Evolutionary conservation across 1,140 invertebrate genomes (phyloP).

Genomic region (Calliphora vicina): DNA sequence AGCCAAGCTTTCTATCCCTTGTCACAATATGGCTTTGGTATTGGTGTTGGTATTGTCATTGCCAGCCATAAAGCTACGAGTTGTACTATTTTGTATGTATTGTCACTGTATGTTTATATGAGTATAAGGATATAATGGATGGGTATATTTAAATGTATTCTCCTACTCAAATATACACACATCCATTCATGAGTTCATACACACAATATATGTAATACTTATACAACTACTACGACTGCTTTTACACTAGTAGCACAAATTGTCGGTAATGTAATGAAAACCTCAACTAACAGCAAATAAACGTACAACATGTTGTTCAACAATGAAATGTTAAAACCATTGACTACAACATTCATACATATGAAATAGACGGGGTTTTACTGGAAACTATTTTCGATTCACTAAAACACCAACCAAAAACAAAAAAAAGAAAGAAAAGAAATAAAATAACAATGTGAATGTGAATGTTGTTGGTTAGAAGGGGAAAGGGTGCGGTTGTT

Average conservation of each 20-base stretch:
- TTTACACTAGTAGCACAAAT: background rate
- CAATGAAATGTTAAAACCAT: constrained; percentile 1
- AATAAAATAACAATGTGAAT: background rate
- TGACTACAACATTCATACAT: background rate
- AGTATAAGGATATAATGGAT: background rate
- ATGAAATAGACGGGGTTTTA: background rate
- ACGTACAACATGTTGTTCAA: background rate
- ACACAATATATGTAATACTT: too few species aligned
- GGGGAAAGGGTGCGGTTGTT: background rate
- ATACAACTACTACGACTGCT: background rate
- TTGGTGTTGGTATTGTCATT: background rate
- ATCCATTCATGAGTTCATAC: background rate
- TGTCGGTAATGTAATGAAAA: constrained; percentile 3
- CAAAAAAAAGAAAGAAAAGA: background rate
- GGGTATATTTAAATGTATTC: background rate
- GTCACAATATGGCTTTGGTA: background rate
- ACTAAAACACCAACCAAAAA: background rate
- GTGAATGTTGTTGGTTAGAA: background rate
- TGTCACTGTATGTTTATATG: background rate
- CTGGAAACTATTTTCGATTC: background rate
- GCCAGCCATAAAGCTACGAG: background rate
- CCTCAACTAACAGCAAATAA: constrained; percentile 9
- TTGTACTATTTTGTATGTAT: background rate
- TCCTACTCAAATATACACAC: background rate
- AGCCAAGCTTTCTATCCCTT: background rate